These are phyloP conservation scores for Dicaeum eximium DNA, from an alignment of 2,113 vertebrate species.

Conservation along the genomic window DNA sequence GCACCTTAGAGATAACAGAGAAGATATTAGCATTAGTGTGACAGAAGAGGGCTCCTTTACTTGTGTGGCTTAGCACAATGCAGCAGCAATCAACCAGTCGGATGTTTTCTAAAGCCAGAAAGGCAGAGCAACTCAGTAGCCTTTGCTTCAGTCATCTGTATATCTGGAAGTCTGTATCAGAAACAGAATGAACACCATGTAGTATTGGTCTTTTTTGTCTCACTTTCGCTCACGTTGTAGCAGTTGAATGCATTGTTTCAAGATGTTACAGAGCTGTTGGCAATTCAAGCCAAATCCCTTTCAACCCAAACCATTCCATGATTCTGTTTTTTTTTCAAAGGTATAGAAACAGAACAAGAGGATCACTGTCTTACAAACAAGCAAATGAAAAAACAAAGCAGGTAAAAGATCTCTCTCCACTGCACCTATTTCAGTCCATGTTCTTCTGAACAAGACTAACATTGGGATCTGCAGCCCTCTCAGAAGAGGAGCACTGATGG, in stretches of 20 bases:
- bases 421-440: accelerated
- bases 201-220: not conserved
- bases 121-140: not conserved
- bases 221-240: not conserved
- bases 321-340: not conserved
- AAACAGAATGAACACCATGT: not conserved
- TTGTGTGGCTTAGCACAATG: not conserved
- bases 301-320: not conserved
- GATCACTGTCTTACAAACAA: not conserved
- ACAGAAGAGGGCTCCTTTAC: not conserved
- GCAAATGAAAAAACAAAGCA: not conserved
- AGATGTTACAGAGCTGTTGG: not conserved
- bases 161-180: not conserved
- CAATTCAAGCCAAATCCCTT: not conserved
- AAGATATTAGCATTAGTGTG: not conserved
- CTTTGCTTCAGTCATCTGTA: not conserved
- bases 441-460: not conserved
- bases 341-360: not conserved
- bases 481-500: not conserved
- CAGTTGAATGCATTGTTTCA: not conserved
- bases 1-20: not conserved
- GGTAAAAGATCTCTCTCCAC: not conserved
- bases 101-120: not conserved
- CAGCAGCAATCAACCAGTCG: not conserved
- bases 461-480: not conserved